Evolutionary conservation across 1,140 invertebrate species (phyloP), one percentile per base, ranked within the genome.

Genomic region (Drosophila sucinea): DNA sequence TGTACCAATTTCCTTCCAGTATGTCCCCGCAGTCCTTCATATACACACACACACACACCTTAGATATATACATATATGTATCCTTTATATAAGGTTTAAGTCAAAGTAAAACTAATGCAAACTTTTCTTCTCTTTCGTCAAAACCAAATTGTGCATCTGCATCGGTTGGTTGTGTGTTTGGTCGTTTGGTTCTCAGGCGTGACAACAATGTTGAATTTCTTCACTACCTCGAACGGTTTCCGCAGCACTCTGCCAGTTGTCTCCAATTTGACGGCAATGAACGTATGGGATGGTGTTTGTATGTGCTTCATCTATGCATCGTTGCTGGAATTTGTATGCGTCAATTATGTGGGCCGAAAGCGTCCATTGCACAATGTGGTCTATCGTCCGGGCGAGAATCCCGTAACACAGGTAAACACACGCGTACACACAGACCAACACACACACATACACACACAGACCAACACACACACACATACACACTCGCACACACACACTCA

Each of bases 291-390:
- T 90, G 97, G 97, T 62, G 97, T 98, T 23, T 98, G 97, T 90
- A 98, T 98, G 97, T 98, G 97, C 93, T 98, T 98, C 94, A 98
- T 98, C 91, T 98, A 98, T 93, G 97, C 97, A 57, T 98, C 97
- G 27, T 94, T 98, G 44, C 94, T 98, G 69, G 97, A 98, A 93
- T 98, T 98, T 92, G 97, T 98, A 17, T 97, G 97, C 92, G 97
- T 98, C 77, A 98, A 98, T 94, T 98, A 98, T 93, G 96, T 98
- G 54, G 97, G 97, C 56, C 95, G 97, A n/a, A 98, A 97, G 90
- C 93, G 96, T 75, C 97, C 96, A 41, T 93, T 97, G 56, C 96
- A 97, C 93, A 97, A 97, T 92, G 96, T 97, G 69, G 96, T 97
- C 69, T 97, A 97, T 93, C 93, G 96, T 74, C 96, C 97, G 4